These are phyloP conservation scores for Heteropelma amictum DNA, from an alignment of 2,888 invertebrate genomes.

Conservation along the genomic window DNA sequence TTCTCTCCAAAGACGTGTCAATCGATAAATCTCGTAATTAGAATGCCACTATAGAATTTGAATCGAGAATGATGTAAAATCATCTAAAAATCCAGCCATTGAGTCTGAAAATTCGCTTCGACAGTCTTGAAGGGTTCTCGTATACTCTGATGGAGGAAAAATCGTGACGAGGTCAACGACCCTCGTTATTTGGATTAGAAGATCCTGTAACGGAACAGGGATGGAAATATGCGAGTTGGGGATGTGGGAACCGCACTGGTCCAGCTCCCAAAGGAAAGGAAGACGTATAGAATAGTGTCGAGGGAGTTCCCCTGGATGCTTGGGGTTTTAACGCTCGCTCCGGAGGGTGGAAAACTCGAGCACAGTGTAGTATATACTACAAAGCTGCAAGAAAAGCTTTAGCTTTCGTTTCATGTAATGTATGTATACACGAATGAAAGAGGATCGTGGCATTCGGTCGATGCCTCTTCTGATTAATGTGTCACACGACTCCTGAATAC, in stretches of 20 bases:
- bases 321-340: slow-evolving; percentile 39
- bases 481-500: slow-evolving; percentile 62
- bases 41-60: too few species aligned
- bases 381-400: too few species aligned
- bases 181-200: not conserved
- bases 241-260: slow-evolving; percentile 40
- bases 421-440: slow-evolving; percentile 27
- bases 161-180: too few species aligned
- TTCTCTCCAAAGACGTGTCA: too few species aligned
- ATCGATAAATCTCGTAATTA: too few species aligned
- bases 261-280: slow-evolving; percentile 47
- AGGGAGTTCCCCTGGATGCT: slow-evolving; percentile 22
- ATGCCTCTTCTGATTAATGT: slow-evolving; percentile 67
- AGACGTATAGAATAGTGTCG: slow-evolving; percentile 29
- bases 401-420: not conserved
- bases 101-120: too few species aligned
- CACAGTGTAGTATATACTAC: not conserved
- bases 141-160: too few species aligned
- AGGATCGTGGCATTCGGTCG: slow-evolving; percentile 56
- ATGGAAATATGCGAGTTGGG: not conserved
- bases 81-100: too few species aligned
- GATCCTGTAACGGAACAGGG: not conserved
- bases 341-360: slow-evolving; percentile 46
- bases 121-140: too few species aligned
- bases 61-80: too few species aligned